phyloP scores from a whole-genome alignment of 1,140 invertebrate species.

The Ctenoplectra terminalis region DNA sequence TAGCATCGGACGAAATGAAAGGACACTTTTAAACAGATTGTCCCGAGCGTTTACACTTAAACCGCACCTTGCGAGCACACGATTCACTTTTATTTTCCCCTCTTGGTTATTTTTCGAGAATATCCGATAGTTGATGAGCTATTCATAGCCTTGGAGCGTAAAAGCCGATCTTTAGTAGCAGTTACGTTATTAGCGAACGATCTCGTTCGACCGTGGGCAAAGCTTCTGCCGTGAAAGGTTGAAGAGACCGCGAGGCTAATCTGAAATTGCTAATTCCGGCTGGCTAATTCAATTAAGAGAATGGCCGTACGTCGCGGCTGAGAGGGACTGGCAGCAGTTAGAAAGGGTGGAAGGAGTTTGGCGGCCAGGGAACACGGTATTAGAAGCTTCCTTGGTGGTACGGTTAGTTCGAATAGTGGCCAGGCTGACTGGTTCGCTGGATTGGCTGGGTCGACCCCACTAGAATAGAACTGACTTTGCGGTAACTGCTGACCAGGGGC shows the following conservation, averaged over 20 bases:
- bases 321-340: slow-evolving; percentile 45
- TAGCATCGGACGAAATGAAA: neutral
- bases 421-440: slow-evolving; percentile 35
- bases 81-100: neutral
- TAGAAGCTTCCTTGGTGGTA: slow-evolving; percentile 69
- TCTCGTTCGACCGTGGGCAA: slow-evolving; percentile 7
- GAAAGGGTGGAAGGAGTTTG: slow-evolving; percentile 34
- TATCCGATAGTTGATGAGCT: neutral
- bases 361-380: slow-evolving; percentile 60
- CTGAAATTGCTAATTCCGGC: slow-evolving; percentile 79
- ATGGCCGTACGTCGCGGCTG: slow-evolving; percentile 58
- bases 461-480: slow-evolving; percentile 74
- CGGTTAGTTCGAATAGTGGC: slow-evolving; percentile 62
- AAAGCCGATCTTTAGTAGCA: slow-evolving; percentile 24
- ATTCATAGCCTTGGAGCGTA: neutral
- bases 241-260: slow-evolving; percentile 67
- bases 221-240: slow-evolving; percentile 22
- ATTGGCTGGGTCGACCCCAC: slow-evolving; percentile 44
- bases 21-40: slow-evolving; percentile 23
- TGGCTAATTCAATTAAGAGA: slow-evolving; percentile 81
- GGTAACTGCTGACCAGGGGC: slow-evolving; percentile 76
- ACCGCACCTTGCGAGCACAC: neutral
- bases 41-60: slow-evolving; percentile 7
- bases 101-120: neutral
- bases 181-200: slow-evolving; percentile 50